These are phyloP conservation scores for Sus cebifrons DNA, from an alignment of 2,797 vertebrate species.

Conservation along the genomic window DNA sequence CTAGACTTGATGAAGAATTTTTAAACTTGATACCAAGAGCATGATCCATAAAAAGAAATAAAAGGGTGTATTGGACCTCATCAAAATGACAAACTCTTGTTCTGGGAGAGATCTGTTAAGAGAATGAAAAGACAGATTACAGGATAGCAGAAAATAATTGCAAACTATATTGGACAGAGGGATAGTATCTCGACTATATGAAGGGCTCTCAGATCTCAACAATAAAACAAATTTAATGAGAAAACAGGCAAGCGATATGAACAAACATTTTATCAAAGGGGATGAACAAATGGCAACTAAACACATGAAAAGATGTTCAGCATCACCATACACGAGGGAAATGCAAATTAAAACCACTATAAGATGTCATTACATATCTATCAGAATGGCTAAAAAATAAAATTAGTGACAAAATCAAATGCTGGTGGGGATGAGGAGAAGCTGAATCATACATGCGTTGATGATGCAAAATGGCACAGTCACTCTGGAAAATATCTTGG, in stretches of 20 bases:
- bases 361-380: background rate
- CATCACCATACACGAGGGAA: background rate
- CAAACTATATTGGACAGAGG: background rate
- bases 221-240: background rate
- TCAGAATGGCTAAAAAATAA: background rate
- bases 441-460: background rate
- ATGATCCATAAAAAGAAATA: conserved; percentile 2
- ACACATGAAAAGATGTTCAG: background rate
- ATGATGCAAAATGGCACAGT: background rate
- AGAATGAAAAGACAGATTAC: background rate
- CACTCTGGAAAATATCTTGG: background rate
- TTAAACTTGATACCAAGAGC: background rate
- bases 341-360: background rate
- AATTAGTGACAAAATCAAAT: background rate
- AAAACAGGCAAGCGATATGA: background rate
- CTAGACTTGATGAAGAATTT: background rate
- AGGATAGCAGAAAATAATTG: background rate
- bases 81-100: conserved; percentile 20
- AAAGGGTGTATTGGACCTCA: background rate
- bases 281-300: background rate
- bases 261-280: background rate
- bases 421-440: background rate
- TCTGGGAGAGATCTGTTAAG: background rate
- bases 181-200: background rate
- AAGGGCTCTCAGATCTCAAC: background rate